These are phyloP conservation scores for Fundulus diaphanus DNA, from an alignment of 2,797 vertebrate genomes.

Conservation along the genomic window DNA sequence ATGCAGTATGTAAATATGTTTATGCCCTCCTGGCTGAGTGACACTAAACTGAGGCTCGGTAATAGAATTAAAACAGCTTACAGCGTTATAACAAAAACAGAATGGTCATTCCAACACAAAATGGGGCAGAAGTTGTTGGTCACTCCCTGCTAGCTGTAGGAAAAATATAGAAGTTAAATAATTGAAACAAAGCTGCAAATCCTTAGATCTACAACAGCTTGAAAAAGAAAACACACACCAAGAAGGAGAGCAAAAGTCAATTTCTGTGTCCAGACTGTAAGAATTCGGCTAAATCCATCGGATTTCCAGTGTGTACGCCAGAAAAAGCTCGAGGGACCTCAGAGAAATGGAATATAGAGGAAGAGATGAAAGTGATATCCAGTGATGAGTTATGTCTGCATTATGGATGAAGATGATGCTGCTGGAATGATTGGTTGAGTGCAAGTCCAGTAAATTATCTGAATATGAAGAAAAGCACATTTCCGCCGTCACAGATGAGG, in stretches of 20 bases:
- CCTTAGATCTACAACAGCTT: no score
- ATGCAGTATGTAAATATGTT: no score
- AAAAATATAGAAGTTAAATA: neutral
- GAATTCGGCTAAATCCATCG: neutral
- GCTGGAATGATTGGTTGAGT: neutral
- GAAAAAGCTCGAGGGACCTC: neutral
- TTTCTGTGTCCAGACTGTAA: neutral
- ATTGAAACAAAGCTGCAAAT: no score
- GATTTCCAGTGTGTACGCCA: neutral
- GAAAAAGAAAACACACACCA: neutral
- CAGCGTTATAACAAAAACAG: no score
- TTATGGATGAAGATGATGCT: neutral
- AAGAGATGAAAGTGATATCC: neutral
- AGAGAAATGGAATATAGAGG: neutral
- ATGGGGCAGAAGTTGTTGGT: no score
- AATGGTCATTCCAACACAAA: no score
- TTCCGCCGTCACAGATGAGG: neutral
- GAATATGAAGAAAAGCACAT: neutral
- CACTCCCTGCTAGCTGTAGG: no score
- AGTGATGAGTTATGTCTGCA: neutral
- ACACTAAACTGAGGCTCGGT: no score
- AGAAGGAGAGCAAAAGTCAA: neutral
- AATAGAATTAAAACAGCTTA: no score
- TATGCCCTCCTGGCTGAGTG: no score
- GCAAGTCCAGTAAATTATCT: neutral